Percentiles rank a stretch among this genome's conserved stretches.
These are phyloP conservation scores for Ginglymostoma cirratum DNA, from an alignment of 2,113 vertebrate species.

Conservation along the genomic window DNA sequence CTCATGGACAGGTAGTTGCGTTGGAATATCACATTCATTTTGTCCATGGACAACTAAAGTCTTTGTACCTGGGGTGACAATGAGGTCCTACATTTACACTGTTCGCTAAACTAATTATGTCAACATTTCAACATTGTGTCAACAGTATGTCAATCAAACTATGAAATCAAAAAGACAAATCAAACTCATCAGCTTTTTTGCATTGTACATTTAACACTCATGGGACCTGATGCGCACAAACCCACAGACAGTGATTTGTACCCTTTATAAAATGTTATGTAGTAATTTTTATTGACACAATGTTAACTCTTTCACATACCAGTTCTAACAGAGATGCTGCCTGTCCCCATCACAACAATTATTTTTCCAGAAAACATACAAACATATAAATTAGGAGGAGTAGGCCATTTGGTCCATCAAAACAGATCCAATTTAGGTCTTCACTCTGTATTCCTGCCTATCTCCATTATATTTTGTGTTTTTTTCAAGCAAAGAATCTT, in stretches of 20 bases:
- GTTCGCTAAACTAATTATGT: not conserved
- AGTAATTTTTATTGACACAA: too few species aligned
- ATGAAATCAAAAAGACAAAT: not conserved
- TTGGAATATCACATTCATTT: slow-evolving; percentile 97
- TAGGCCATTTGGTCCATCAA: too few species aligned
- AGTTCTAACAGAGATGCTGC: not conserved
- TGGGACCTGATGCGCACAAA: not conserved
- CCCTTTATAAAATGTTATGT: too few species aligned
- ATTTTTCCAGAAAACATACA: too few species aligned
- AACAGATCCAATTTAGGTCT: too few species aligned
- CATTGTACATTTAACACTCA: not conserved
- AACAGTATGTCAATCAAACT: not conserved
- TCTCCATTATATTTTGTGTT: too few species aligned
- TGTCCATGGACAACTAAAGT: slow-evolving; percentile 95
- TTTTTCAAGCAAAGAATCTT: too few species aligned
- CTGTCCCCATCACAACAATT: too few species aligned
- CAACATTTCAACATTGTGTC: not conserved
- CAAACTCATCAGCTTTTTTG: not conserved
- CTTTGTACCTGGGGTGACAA: slow-evolving; percentile 74
- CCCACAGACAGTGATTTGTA: not conserved
- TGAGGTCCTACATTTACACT: not conserved
- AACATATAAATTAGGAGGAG: too few species aligned
- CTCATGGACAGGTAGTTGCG: slow-evolving; percentile 94
- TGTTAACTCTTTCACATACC: not conserved
- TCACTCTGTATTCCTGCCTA: too few species aligned